Evolutionary conservation across 2,888 invertebrate genomes (phyloP).

Genomic region (Drosophila meridiana): DNA sequence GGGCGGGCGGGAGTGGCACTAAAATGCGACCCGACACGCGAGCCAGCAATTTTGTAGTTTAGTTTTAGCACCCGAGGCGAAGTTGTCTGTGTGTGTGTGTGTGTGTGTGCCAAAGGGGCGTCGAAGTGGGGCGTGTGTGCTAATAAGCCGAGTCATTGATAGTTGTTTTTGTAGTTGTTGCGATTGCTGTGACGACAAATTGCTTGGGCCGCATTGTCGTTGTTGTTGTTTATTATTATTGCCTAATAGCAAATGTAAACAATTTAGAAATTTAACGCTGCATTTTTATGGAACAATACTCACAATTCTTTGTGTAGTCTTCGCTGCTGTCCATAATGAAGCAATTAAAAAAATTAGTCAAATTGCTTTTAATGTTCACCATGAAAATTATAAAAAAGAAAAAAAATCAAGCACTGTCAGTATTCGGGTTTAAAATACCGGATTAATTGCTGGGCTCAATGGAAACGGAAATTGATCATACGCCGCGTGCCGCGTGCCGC

Average conservation of each 20-base stretch:
- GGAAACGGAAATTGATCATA: constrained; percentile 52
- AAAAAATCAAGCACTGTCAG: not conserved
- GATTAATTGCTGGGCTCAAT: constrained; percentile 42
- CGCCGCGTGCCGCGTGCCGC: constrained; percentile 24
- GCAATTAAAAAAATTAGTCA: constrained; percentile 58
- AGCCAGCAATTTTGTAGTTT: constrained; percentile 76
- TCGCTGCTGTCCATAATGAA: constrained; percentile 42
- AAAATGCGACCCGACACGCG: constrained; percentile 75
- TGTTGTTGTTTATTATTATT: constrained; percentile 48
- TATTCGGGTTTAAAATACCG: constrained; percentile 24
- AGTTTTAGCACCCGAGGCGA: constrained; percentile 70
- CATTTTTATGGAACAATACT: constrained; percentile 61
- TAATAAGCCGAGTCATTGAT: constrained; percentile 70
- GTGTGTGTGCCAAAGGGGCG: constrained; percentile 23
- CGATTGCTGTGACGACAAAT: constrained; percentile 51
- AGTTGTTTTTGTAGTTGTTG: constrained; percentile 40
- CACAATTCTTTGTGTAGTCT: constrained; percentile 16
- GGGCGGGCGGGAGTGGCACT: constrained; percentile 23
- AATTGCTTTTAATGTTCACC: constrained; percentile 33
- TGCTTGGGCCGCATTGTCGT: constrained; percentile 27
- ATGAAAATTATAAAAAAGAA: not conserved
- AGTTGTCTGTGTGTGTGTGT: constrained; percentile 19
- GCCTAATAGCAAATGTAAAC: constrained; percentile 71
- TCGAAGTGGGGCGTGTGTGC: constrained; percentile 40
- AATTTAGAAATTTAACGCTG: constrained; percentile 77